Evolutionary conservation across 1,140 invertebrate species (phyloP).

Genomic region (Drosophila erecta): DNA sequence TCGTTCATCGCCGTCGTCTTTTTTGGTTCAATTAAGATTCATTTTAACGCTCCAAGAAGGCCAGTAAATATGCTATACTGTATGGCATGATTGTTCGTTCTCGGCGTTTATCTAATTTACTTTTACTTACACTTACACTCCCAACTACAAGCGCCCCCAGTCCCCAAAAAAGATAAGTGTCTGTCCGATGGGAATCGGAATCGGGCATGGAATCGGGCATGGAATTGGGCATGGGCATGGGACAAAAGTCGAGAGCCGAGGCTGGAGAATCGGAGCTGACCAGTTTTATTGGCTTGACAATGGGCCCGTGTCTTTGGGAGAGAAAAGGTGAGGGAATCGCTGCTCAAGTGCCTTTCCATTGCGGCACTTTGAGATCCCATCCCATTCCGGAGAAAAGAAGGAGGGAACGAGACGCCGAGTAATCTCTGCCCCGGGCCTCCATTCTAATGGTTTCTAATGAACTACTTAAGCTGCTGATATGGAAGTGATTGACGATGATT

Average conservation of each 20-base stretch:
- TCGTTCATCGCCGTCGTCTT: slow-evolving; percentile 24
- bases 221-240: slow-evolving; percentile 17
- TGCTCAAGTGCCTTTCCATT: slow-evolving; percentile 57
- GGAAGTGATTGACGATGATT: slow-evolving; percentile 52
- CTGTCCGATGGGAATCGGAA: slow-evolving; percentile 36
- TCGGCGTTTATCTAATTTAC: slow-evolving; percentile 80
- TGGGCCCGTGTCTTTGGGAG: slow-evolving; percentile 54
- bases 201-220: slow-evolving; percentile 20
- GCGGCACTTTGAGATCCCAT: slow-evolving; percentile 25
- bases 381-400: not conserved
- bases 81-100: slow-evolving; percentile 68
- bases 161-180: slow-evolving; percentile 58
- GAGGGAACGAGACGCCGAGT: slow-evolving; percentile 14
- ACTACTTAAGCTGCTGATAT: slow-evolving; percentile 58
- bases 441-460: slow-evolving; percentile 71
- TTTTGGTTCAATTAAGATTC: slow-evolving; percentile 79
- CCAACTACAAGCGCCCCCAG: slow-evolving; percentile 59
- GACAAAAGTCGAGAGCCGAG: slow-evolving; percentile 14
- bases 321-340: slow-evolving; percentile 60
- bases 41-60: slow-evolving; percentile 62
- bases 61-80: slow-evolving; percentile 3
- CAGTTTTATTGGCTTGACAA: slow-evolving; percentile 80
- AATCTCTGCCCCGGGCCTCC: slow-evolving; percentile 32
- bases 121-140: slow-evolving; percentile 73
- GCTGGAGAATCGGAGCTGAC: slow-evolving; percentile 31